phyloP scores from a whole-genome alignment of 2,888 invertebrate species.

The Eupithecia inturbata region DNA sequence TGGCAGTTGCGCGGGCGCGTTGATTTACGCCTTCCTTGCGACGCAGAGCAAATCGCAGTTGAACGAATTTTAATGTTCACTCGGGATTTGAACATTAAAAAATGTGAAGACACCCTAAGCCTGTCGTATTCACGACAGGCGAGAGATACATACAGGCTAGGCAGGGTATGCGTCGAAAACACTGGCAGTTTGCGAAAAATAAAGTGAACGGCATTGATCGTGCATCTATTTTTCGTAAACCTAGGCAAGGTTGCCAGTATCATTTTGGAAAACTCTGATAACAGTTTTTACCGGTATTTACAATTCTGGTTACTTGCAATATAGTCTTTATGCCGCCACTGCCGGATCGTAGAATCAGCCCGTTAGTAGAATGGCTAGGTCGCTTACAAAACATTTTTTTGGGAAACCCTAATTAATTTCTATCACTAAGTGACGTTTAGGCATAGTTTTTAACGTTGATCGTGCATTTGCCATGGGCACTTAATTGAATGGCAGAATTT shows the following conservation, averaged over 20 bases:
- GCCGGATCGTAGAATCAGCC: too few species aligned
- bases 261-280: not conserved
- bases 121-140: too few species aligned
- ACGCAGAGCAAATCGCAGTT: conserved; percentile 9
- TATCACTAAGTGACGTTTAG: too few species aligned
- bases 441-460: not conserved
- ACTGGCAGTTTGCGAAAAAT: not conserved
- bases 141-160: too few species aligned
- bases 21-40: conserved; percentile 79
- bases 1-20: conserved; percentile 72
- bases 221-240: not conserved
- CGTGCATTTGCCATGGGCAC: not conserved
- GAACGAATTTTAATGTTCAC: conserved; percentile 8
- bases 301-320: too few species aligned
- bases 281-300: too few species aligned
- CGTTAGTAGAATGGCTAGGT: too few species aligned
- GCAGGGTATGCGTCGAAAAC: not conserved
- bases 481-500: too few species aligned
- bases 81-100: not conserved
- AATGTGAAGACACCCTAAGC: not conserved
- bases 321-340: too few species aligned
- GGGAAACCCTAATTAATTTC: too few species aligned
- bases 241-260: not conserved
- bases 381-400: too few species aligned
- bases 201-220: not conserved